Conservation (phyloP, 2,797 vertebrate species). For the Ciconia nigra region DNA sequence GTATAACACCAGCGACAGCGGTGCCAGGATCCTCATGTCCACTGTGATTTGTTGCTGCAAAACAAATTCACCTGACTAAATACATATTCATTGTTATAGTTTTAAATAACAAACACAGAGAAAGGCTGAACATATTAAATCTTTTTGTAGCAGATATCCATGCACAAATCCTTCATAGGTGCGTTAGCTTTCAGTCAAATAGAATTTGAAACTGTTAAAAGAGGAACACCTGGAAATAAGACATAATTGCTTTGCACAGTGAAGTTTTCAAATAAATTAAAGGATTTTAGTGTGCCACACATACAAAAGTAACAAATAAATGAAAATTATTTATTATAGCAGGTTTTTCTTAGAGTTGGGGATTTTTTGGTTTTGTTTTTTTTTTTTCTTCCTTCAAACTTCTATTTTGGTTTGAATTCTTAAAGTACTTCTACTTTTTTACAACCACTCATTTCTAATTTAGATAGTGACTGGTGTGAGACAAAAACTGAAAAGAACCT, state of each 20-base stretch:
- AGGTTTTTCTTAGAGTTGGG: neutral
- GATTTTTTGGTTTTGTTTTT: rapidly evolving
- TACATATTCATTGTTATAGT: neutral
- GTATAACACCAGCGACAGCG: neutral
- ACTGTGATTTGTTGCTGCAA: neutral
- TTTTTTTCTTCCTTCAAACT: neutral
- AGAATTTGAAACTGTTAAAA: neutral
- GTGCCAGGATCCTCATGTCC: neutral
- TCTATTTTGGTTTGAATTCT: neutral
- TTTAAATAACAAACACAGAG: neutral
- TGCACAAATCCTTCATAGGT: neutral
- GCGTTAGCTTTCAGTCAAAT: neutral
- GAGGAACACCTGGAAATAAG: neutral
- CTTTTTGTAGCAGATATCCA: neutral
- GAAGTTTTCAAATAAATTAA: neutral
- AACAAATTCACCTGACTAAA: neutral
- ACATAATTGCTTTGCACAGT: neutral
- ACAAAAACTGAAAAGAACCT: neutral
- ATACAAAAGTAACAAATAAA: neutral
- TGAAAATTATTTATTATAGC: neutral
- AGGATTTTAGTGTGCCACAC: neutral
- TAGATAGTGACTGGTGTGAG: neutral
- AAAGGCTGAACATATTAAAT: neutral
- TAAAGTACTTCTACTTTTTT: neutral
- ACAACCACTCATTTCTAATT: neutral